Evolutionary conservation across 2,797 vertebrate genomes (phyloP).

Genomic region (Pseudochirops corinnae): DNA sequence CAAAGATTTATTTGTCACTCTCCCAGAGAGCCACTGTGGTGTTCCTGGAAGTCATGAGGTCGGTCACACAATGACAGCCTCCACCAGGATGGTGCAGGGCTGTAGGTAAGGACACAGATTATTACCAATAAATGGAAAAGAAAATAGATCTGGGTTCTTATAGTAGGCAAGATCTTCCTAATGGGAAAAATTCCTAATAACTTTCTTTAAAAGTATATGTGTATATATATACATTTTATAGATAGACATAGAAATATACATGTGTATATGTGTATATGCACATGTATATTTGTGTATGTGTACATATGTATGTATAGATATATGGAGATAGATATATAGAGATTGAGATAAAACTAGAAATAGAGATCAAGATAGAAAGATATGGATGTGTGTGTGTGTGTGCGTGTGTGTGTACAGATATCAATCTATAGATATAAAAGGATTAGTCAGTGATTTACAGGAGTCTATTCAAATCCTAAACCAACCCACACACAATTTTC

Average conservation of each 20-base stretch:
- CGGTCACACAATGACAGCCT: background rate
- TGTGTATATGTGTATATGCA: too few relatives aligned
- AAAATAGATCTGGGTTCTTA: background rate
- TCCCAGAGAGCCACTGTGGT: background rate
- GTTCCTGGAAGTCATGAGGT: background rate
- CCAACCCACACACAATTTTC: constrained; percentile 77
- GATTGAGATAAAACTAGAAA: too few relatives aligned
- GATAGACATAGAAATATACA: too few relatives aligned
- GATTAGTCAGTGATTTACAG: constrained; percentile 36
- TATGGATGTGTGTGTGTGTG: background rate
- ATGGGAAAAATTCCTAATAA: background rate
- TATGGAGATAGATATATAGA: too few relatives aligned
- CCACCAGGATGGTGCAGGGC: background rate
- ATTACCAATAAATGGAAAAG: background rate
- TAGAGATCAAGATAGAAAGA: background rate
- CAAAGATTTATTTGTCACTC: background rate
- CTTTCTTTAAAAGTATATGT: background rate
- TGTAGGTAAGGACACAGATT: background rate
- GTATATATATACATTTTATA: background rate
- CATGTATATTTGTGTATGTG: background rate
- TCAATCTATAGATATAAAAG: background rate
- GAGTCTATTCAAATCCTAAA: constrained; percentile 67
- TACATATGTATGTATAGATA: background rate
- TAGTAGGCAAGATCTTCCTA: background rate
- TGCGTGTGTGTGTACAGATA: background rate